Base-by-base conservation (phyloP, 2,797 vertebrate genomes). In the Pempheris klunzingeri region DNA sequence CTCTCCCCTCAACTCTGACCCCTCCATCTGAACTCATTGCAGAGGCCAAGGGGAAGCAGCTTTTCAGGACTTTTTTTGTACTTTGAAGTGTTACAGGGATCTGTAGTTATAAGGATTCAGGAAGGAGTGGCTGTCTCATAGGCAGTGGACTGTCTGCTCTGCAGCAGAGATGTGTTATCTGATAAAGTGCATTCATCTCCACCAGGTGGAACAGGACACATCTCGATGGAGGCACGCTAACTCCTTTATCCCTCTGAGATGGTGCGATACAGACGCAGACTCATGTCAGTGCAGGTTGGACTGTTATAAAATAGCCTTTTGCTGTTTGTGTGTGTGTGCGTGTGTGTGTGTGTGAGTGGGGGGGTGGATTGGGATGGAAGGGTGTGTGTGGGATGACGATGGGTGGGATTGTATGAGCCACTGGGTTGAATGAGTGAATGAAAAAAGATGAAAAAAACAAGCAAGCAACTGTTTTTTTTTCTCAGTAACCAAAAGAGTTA, bases 201-300 rank as follows among this genome's bases (percentile, higher is more conserved):
- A 93, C 76, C 77, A 79, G 83, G 90, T 90, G 92, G 92, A 94
- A 94, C 93, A 88, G 85, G 87, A 92, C 86, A 90, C 85, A 92
- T 88, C 74, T 87, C 75, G 81, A 93, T 89, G 90, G 78, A 93
- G 87, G 94, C 94, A 94, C 93, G 93, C 92, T 92, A 94, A 84
- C 86, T 87, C 81, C 83, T 92, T 88, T 92, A 87, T 91, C 77
- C 83, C 73, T 53, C 76, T 59, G 85, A 8, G 91, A 93, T 90
- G 81, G 52, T 57, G 83, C 58, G 91, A 92, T 92, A 94, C 5
- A 67, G 84, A 86, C 22, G 72, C 52, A 79, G 78, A 75, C 82
- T 93, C 94, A 89, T 92, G 92, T 91, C 64, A 67, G 83, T 82
- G 91, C 94, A 94, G 86, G 93, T 87, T 68, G 28, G 65, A 74